These are phyloP conservation scores for Frankliniella fusca DNA, from an alignment of 2,888 invertebrate genomes.

Conservation along the genomic window DNA sequence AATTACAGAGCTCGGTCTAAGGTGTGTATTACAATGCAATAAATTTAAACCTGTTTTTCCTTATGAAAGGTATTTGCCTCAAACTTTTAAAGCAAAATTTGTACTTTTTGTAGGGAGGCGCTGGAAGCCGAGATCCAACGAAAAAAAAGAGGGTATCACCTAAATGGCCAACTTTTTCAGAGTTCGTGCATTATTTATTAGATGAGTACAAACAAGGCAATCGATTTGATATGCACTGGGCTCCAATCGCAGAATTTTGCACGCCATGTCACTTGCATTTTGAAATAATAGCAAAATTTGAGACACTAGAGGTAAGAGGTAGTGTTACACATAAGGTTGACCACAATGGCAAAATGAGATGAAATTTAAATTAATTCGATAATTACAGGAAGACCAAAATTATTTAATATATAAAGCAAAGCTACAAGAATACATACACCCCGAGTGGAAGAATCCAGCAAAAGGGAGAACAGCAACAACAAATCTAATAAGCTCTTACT, in stretches of 20 bases:
- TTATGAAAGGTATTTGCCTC: no score
- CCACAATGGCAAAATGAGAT: not conserved
- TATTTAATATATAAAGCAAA: constrained; percentile 73
- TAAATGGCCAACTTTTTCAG: constrained; percentile 71
- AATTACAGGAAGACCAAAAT: constrained; percentile 69
- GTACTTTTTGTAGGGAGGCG: constrained; percentile 39
- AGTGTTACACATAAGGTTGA: not conserved
- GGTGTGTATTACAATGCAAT: constrained; percentile 47
- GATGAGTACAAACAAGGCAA: constrained; percentile 63
- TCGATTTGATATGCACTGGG: constrained; percentile 80
- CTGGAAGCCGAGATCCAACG: constrained; percentile 48
- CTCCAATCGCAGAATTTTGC: constrained; percentile 77
- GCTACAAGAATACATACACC: constrained; percentile 69
- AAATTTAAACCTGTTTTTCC: not conserved
- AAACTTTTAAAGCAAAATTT: no score
- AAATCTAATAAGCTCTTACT: constrained; percentile 68
- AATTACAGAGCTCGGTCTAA: constrained; percentile 60
- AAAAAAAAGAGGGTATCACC: not conserved
- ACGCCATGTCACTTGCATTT: constrained; percentile 80
- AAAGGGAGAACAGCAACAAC: constrained; percentile 65
- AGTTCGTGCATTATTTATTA: constrained; percentile 73
- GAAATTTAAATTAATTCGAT: not conserved
- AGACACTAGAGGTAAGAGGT: constrained; percentile 64
- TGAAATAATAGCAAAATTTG: constrained; percentile 76
- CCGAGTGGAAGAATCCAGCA: constrained; percentile 79